phyloP scores from a whole-genome alignment of 2,113 vertebrate genomes.

The Malurus elegans region DNA sequence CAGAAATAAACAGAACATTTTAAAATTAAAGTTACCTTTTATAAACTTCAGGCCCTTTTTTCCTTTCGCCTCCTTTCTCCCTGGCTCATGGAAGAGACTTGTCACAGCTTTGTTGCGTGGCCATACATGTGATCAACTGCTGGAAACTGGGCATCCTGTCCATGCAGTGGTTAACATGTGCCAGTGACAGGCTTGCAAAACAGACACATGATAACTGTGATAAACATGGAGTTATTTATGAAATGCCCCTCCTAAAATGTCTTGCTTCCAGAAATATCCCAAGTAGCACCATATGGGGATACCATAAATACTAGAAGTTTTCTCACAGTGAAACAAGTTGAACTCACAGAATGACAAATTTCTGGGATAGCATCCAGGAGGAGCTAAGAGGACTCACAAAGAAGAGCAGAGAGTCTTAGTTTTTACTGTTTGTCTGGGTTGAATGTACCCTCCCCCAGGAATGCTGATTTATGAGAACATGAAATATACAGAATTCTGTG shows the following conservation, averaged over 20 bases:
- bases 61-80: not conserved
- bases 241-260: conserved; percentile 56
- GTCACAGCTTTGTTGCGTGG: not conserved
- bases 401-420: not conserved
- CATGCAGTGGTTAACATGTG: conserved; percentile 43
- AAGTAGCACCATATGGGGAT: conserved; percentile 63
- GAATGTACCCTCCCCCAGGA: not conserved
- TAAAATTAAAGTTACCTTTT: not conserved
- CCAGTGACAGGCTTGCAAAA: conserved; percentile 40
- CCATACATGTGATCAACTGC: not conserved
- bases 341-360: conserved; percentile 62
- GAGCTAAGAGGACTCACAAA: conserved; percentile 1
- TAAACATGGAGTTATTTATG: conserved; percentile 64
- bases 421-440: not conserved
- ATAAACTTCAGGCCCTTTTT: not conserved
- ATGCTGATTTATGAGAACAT: conserved; percentile 26
- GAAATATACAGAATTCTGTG: not conserved
- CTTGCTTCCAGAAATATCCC: conserved; percentile 61
- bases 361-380: conserved; percentile 58
- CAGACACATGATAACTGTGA: conserved; percentile 53
- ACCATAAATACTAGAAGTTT: conserved; percentile 63
- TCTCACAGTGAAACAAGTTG: conserved; percentile 53
- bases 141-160: not conserved
- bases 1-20: not conserved
- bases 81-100: not conserved